phyloP scores from a whole-genome alignment of 1,140 invertebrate species.

The Saccostrea echinata region DNA sequence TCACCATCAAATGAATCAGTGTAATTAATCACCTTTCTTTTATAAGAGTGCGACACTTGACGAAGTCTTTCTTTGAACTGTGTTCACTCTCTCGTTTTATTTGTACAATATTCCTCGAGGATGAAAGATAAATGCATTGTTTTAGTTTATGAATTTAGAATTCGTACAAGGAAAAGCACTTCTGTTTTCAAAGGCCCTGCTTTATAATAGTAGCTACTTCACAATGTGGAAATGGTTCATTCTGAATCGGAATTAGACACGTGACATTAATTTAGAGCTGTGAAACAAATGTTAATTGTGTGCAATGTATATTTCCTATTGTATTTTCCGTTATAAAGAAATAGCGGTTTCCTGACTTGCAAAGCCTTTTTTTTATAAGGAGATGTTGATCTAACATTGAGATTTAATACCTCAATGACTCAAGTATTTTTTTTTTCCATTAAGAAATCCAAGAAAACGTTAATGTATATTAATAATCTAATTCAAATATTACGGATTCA shows the following conservation, averaged over 20 bases:
- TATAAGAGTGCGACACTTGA: background rate
- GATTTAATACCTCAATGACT: too few relatives aligned
- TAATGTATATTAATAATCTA: too few relatives aligned
- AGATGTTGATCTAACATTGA: too few relatives aligned
- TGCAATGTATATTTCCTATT: constrained; percentile 24
- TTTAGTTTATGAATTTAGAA: constrained; percentile 2
- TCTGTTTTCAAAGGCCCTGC: constrained; percentile 27
- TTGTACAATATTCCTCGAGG: background rate
- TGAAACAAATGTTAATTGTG: constrained; percentile 20
- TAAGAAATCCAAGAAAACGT: too few relatives aligned
- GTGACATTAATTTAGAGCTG: constrained; percentile 9
- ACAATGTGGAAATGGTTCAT: constrained; percentile 37
- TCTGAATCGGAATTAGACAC: constrained; percentile 36
- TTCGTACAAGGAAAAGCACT: constrained; percentile 34
- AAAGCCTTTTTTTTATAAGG: background rate
- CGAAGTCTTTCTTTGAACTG: background rate
- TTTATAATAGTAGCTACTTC: constrained; percentile 1
- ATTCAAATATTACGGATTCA: too few relatives aligned
- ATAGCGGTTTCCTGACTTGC: background rate
- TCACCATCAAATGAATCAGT: background rate
- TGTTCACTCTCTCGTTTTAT: background rate
- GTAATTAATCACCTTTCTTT: background rate
- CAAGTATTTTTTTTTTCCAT: too few relatives aligned
- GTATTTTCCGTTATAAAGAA: constrained; percentile 37
- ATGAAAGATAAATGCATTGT: constrained; percentile 19